Conservation (phyloP, 2,888 invertebrate genomes). For the Colletes collaris region DNA sequence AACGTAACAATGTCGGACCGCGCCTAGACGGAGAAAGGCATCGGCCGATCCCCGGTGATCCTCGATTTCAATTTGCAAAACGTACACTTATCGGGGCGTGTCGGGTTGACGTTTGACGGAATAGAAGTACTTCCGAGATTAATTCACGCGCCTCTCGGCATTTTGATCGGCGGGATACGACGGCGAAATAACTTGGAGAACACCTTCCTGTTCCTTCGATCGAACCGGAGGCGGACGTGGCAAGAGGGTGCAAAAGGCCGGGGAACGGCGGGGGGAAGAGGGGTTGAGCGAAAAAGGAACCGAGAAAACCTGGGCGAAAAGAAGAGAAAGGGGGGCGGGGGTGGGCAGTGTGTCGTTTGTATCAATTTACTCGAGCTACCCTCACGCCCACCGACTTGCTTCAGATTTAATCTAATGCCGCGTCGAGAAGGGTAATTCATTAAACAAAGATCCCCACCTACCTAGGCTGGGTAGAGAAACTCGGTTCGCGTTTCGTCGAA, state of each 20-base stretch:
- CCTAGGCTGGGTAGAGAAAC: conserved; percentile 18
- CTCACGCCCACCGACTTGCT: conserved; percentile 67
- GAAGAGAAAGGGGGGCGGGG: conserved; percentile 38
- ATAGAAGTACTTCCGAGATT: conserved; percentile 68
- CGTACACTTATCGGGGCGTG: conserved; percentile 67
- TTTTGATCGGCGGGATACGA: conserved; percentile 69
- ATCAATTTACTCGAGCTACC: conserved; percentile 74
- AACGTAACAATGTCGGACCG: background rate
- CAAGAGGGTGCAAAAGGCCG: background rate
- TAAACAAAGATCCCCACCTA: conserved; percentile 70
- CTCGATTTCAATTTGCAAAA: conserved; percentile 69
- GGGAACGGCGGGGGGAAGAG: background rate
- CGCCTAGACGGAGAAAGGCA: conserved; percentile 21
- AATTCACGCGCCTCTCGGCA: conserved; percentile 63
- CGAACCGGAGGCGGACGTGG: conserved; percentile 14
- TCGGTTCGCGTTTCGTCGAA: conserved; percentile 55
- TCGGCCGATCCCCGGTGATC: conserved; percentile 47
- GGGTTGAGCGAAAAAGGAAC: background rate
- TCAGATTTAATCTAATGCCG: conserved; percentile 77
- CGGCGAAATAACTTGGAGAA: conserved; percentile 70
- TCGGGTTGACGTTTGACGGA: conserved; percentile 68
- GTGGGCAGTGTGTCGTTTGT: conserved; percentile 76
- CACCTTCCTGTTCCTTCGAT: conserved; percentile 62
- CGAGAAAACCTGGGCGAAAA: conserved; percentile 10
- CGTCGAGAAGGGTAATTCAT: conserved; percentile 73